phyloP scores from a whole-genome alignment of 2,797 vertebrate species.

The Helicolenus hilgendorfi region DNA sequence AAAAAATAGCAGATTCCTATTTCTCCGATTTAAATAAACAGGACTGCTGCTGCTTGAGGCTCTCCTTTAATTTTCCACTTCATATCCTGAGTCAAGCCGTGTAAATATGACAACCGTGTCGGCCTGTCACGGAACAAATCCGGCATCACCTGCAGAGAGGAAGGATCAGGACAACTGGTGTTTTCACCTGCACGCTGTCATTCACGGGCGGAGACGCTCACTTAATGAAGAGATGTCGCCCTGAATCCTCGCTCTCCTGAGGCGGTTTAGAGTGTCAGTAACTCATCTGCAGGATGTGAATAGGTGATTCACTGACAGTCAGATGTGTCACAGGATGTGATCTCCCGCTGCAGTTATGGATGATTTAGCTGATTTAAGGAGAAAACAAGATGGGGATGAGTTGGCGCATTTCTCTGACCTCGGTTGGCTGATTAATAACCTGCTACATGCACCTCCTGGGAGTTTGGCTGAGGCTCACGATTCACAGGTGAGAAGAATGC shows the following conservation, averaged over 20 bases:
- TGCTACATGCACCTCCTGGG: conserved; percentile 11
- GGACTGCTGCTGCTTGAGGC: conserved; percentile 50
- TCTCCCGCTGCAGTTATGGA: conserved; percentile 25
- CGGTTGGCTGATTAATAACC: conserved; percentile 49
- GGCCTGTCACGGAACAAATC: conserved; percentile 42
- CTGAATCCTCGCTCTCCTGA: conserved; percentile 22
- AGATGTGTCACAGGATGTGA: conserved; percentile 36
- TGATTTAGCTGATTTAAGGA: conserved; percentile 40
- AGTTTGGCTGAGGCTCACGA: conserved; percentile 27
- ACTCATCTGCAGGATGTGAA: conserved; percentile 54
- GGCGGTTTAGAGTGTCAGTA: conserved; percentile 27
- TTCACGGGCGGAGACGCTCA: conserved; percentile 14
- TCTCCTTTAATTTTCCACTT: conserved; percentile 67
- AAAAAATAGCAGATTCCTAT: conserved; percentile 1
- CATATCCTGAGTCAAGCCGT: conserved; percentile 37
- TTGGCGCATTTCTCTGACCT: conserved; percentile 35
- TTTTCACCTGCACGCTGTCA: conserved; percentile 36
- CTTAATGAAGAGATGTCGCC: not conserved
- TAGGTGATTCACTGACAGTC: conserved; percentile 53
- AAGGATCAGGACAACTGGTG: not conserved
- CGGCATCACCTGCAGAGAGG: conserved; percentile 28
- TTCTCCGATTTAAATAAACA: conserved; percentile 59
- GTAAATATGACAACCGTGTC: conserved; percentile 46
- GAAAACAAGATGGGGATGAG: conserved; percentile 40
- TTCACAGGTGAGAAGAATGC: conserved; percentile 38